phyloP scores from a whole-genome alignment of 64 coral and sea anemone genomes.

The Trachythela sp. region DNA sequence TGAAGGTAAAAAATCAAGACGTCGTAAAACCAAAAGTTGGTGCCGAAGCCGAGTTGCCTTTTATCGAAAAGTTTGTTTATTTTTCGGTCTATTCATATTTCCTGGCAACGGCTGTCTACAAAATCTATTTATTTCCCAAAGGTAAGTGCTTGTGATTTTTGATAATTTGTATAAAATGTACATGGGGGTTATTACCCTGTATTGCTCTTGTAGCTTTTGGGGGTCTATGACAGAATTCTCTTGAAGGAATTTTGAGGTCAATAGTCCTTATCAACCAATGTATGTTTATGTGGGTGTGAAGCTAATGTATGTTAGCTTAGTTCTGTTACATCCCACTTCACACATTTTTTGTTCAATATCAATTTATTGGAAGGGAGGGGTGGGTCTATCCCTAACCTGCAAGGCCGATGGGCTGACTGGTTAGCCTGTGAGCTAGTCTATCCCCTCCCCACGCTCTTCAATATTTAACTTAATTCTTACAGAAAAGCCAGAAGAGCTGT shows the following conservation, averaged over 20 bases:
- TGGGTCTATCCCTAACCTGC: too few species aligned
- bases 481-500: not conserved
- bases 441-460: not conserved
- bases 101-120: not conserved
- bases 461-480: not conserved
- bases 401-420: too few species aligned
- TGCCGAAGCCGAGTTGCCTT: not conserved
- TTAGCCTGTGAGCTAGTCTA: not conserved
- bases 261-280: not conserved
- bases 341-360: too few species aligned
- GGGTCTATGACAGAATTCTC: too few species aligned
- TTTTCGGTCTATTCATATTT: not conserved
- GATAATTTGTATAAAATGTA: too few species aligned
- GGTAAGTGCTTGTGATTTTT: not conserved
- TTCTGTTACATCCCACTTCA: too few species aligned
- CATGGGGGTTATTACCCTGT: too few species aligned
- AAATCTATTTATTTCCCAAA: not conserved
- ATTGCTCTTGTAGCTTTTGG: too few species aligned
- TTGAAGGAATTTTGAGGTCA: not conserved
- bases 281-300: not conserved
- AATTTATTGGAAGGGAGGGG: too few species aligned
- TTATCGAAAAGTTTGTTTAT: not conserved
- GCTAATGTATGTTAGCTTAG: too few species aligned
- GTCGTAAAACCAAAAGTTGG: not conserved
- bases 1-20: not conserved